Evolutionary conservation across 2,888 invertebrate species (phyloP).

Genomic region (Acanthacorydalis orientalis): DNA sequence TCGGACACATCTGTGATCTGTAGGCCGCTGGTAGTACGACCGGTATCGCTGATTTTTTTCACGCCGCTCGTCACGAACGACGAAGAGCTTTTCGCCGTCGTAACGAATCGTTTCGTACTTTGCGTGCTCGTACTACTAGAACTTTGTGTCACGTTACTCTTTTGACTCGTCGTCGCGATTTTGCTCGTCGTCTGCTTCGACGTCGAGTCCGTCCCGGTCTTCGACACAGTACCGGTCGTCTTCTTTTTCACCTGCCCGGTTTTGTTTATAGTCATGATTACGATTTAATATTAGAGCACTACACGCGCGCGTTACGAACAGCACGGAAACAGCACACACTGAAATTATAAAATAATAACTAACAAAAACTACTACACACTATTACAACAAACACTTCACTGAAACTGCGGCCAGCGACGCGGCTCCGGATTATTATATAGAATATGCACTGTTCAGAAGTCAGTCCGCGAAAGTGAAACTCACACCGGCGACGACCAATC

Average conservation of each 20-base stretch:
- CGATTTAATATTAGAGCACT: background rate
- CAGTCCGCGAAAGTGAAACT: too few relatives aligned
- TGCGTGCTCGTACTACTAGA: background rate
- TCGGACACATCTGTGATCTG: background rate
- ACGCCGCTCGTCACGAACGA: constrained; percentile 16
- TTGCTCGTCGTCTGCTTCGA: background rate
- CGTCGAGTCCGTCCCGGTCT: constrained; percentile 1
- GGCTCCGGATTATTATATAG: too few relatives aligned
- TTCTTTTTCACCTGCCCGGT: constrained; percentile 18
- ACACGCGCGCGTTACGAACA: too few relatives aligned
- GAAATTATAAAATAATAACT: too few relatives aligned
- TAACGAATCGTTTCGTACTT: background rate
- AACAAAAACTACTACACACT: too few relatives aligned
- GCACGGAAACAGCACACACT: too few relatives aligned
- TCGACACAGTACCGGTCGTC: constrained; percentile 11
- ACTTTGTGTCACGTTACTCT: background rate
- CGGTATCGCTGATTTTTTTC: constrained; percentile 20
- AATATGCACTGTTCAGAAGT: too few relatives aligned
- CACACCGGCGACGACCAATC: too few relatives aligned
- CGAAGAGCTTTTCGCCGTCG: constrained; percentile 23
- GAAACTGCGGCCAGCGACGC: too few relatives aligned
- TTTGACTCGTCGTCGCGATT: background rate
- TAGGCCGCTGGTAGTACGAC: background rate
- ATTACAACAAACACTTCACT: too few relatives aligned
- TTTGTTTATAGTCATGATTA: constrained; percentile 22